Conservation (phyloP, 1,140 invertebrate species). For the Drosophila mayri region DNA sequence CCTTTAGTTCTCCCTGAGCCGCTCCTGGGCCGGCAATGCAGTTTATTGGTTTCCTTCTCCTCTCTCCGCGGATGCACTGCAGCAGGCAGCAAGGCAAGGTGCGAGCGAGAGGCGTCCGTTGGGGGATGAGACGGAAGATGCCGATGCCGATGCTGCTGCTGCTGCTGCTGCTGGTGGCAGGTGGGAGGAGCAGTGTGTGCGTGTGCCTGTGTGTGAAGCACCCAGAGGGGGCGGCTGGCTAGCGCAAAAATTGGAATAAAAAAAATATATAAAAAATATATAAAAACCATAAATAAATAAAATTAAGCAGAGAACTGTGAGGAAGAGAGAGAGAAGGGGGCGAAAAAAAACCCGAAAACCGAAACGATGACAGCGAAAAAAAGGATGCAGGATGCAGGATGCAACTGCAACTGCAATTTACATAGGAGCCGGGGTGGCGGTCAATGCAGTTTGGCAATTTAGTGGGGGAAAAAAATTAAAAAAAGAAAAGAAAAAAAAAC, state of each 20-base stretch:
- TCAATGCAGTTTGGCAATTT: constrained; percentile 76
- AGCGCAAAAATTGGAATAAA: constrained; percentile 40
- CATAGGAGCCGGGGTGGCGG: constrained; percentile 38
- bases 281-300: constrained; percentile 79
- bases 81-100: constrained; percentile 8
- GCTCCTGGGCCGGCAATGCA: constrained; percentile 14
- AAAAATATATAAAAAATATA: constrained; percentile 54
- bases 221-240: constrained; percentile 7
- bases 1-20: neutral
- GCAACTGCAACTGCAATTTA: constrained; percentile 64
- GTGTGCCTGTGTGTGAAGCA: constrained; percentile 27
- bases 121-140: constrained; percentile 59
- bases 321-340: constrained; percentile 25
- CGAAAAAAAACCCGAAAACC: constrained; percentile 38
- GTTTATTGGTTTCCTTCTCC: neutral
- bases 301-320: constrained; percentile 67
- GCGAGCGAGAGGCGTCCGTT: constrained; percentile 45
- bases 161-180: constrained; percentile 10
- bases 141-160: neutral
- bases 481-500: constrained; percentile 29
- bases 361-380: constrained; percentile 50
- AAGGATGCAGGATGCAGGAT: constrained; percentile 33
- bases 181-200: constrained; percentile 23
- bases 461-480: constrained; percentile 42
- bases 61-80: neutral